These are phyloP conservation scores for Hoplostethus mediterraneus DNA, from an alignment of 2,797 vertebrate genomes.

Conservation along the genomic window DNA sequence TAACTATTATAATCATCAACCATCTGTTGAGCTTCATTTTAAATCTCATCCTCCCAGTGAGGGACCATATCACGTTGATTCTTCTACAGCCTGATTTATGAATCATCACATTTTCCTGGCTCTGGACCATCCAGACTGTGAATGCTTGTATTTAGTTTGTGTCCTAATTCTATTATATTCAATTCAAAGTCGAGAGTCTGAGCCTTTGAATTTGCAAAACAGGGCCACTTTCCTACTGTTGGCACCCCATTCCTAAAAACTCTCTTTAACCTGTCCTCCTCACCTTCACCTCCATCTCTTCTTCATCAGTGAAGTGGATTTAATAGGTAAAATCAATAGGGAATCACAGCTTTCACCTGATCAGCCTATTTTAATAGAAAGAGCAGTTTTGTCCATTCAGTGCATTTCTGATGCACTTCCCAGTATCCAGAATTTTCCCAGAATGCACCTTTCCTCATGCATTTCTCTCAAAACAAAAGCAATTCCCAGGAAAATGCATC, in stretches of 20 bases:
- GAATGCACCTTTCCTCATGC: background rate
- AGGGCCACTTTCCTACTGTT: no score
- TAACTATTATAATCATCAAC: slow-evolving; percentile 19
- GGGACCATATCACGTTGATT: slow-evolving; percentile 22
- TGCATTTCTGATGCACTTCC: background rate
- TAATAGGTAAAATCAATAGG: no score
- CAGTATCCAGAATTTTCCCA: background rate
- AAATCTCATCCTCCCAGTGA: slow-evolving; percentile 9
- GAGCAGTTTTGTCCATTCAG: no score
- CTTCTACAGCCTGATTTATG: background rate
- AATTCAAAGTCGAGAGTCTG: slow-evolving; percentile 1
- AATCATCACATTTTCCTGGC: background rate
- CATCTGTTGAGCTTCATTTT: slow-evolving; percentile 53
- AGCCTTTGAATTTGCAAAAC: no score
- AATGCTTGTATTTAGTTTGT: no score
- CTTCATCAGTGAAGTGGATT: no score
- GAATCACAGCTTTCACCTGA: no score
- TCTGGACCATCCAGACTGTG: background rate
- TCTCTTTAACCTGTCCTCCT: no score
- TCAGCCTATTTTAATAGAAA: no score
- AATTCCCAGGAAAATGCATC: background rate
- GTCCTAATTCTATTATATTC: background rate
- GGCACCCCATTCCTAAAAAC: no score
- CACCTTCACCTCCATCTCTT: no score
- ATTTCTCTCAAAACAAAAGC: background rate